Evolutionary conservation across 2,113 vertebrate species (phyloP), one percentile per base, ranked within the genome.

Genomic region (Lampris incognitus): DNA sequence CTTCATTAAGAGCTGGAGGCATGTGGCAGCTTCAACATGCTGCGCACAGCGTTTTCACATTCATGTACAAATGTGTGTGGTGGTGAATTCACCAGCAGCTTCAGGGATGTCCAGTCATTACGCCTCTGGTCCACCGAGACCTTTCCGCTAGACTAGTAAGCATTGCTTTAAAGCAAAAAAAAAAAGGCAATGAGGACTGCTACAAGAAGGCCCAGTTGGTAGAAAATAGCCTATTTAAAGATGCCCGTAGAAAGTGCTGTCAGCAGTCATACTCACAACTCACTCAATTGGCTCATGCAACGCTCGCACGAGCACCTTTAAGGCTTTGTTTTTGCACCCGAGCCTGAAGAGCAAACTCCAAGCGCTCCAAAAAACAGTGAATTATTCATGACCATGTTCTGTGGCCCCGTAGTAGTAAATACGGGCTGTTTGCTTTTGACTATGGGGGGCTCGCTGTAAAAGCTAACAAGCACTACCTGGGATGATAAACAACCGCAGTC

Each of bases 361-460:
- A 76, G 73, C 74, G 69, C 56, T 79, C 83, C 74, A 86, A 85
- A 85, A 85, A 85, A 4, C 10, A 42, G 66, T 86, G 37, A 78
- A 91, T 87, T 69, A 87, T 92, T 88, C 52, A 91, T 77, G 65
- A 48, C 49, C 59, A 37, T 65, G 41, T 73, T 7, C 64, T 39
- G 82, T 74, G 62, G 46, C 59, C 78, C 82, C 78, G 67, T 56
- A 80, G 63, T 38, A 24, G 24, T 41, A 50, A 50, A 56, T 55
- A 6, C 2, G 58, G 24, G 78, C 76, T 81, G 63, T 85, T 83
- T 81, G 80, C 76, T 66, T 24, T 24, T 60, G 67, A 74, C 24
- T 24, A 85, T 39, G 74, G 65, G 8, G 1, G 3, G 57, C 56
- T 76, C 74, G 24, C 49, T 66, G 68, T 73, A 58, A 78, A 77